Evolutionary conservation across 2,888 invertebrate species (phyloP), one percentile per base, ranked within the genome.

Genomic region (Drosophila tripunctata): DNA sequence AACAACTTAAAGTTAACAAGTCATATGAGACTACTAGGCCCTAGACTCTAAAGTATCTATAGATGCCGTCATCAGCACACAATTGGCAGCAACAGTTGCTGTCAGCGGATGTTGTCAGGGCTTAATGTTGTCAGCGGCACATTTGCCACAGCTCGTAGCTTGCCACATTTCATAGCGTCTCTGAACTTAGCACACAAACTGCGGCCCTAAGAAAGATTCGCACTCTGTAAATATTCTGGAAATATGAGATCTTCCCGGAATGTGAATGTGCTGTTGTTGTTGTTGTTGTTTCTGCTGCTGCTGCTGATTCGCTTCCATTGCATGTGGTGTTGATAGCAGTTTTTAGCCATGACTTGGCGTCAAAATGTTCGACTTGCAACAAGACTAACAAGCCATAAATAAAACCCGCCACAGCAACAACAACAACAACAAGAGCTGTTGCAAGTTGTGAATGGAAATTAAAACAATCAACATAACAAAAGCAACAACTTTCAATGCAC

Each of bases 231-330:
- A 68, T 47, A 40, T 83, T 79, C 68, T 86, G 45, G 87, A 88
- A 79, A 88, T 62, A 72, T 57, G 80, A 83, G 77, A 62, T 24
- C 24, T 81, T 75, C 63, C 68, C 27, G 84, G 80, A 79, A 87
- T 85, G 82, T 24, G 41, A 4, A 22, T n/a, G n/a, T n/a, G n/a
- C n/a, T 27, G 24, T 7, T 27, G 24, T 0, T 7, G 24, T 2
- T 27, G 27, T 10, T 3, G 27, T 5, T 1, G 27, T 27, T 10
- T 7, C 8, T 27, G 27, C 10, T 27, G 27, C 3, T 30, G 41
- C 12, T 22, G 40, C 12, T 40, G 40, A 12, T 15, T 15, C 8
- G 55, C 35, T 33, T 54, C 31, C 44, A 36, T 12, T 48, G 12
- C 38, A 19, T 14, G 22, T 22, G 72, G 77, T 72, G 73, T 67